Base-by-base conservation (phyloP, 1,140 invertebrate genomes). In the Belonocnema kinseyi region DNA sequence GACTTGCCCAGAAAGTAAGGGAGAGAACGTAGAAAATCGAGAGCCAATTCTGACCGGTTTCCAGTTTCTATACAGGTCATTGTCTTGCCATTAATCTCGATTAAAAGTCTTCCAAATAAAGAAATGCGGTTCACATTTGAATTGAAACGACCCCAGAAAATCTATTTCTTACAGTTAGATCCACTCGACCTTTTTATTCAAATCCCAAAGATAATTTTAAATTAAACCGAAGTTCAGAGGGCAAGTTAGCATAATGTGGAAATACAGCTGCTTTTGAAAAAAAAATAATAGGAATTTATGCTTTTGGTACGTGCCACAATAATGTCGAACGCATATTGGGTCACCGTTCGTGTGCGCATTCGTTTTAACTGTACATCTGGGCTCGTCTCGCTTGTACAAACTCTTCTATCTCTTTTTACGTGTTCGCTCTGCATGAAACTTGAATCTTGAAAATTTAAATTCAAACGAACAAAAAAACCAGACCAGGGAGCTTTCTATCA, bases 21-120 rank as follows among this genome's bases (percentile, higher is more conserved):
- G 75, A 74, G 73, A 70, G n/a, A 78, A 73, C 70, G 82, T 77
- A 78, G 79, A 72, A 84, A 84, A 84, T 82, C 77, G 83, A 82
- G 81, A 84, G 79, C 80, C 61, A 66, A 66, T 66, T 33, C 26
- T 66, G 77, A 75, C 83, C 76, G 77, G 83, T 84, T 84, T 80
- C 75, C 82, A 77, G 58, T 61, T 61, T 66, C 33, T 40, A 66
- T 40, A 46, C 12, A 33, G 26, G 61, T 66, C 61, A 66, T 66
- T 66, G 61, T 66, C 61, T 66, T 66, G 33, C 33, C 26, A 40
- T 66, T 66, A 33, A 66, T 66, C 61, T 14, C 26, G 14, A 40
- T 40, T 16, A 66, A 40, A 40, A 40, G 8, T 66, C 33, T 66
- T 66, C 26, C 3, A 46, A 46, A 8, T 7, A 46, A 46, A 46